phyloP scores from a whole-genome alignment of 2,113 vertebrate species.

The Fukomys damarensis region DNA sequence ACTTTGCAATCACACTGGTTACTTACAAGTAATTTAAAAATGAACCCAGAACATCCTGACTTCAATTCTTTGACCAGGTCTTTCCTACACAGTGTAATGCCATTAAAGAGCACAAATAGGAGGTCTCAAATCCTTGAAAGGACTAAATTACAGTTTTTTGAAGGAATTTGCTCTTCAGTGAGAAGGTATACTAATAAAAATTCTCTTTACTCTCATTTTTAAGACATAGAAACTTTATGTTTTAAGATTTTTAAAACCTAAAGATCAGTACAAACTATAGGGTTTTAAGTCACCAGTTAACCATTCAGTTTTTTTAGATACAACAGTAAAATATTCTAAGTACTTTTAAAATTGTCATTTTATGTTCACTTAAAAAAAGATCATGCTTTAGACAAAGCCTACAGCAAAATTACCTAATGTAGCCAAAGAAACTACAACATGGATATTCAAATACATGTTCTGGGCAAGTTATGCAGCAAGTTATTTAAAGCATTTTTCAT shows the following conservation, averaged over 20 bases:
- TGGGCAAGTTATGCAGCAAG: not conserved
- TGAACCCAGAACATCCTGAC: not conserved
- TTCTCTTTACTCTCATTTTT: not conserved
- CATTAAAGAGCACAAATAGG: not conserved
- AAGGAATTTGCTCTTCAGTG: not conserved
- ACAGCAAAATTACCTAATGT: not conserved
- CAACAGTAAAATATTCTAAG: not conserved
- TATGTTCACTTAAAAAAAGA: constrained; percentile 28
- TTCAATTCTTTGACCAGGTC: not conserved
- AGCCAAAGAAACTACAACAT: constrained; percentile 10
- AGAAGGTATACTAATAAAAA: not conserved
- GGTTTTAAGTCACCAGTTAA: not conserved
- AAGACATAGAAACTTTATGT: not conserved
- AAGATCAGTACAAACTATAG: not conserved
- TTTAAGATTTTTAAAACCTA: constrained; percentile 33
- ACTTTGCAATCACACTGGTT: not conserved
- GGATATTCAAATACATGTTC: not conserved
- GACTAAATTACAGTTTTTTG: not conserved
- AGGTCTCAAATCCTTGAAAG: not conserved
- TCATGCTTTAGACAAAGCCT: constrained; percentile 31
- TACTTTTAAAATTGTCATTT: not conserved
- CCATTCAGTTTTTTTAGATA: not conserved
- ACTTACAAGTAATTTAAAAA: not conserved
- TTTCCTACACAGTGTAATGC: not conserved
- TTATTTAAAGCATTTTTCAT: not conserved